Conservation (phyloP, 1,140 invertebrate genomes). For the Steinernema feltiae region DNA sequence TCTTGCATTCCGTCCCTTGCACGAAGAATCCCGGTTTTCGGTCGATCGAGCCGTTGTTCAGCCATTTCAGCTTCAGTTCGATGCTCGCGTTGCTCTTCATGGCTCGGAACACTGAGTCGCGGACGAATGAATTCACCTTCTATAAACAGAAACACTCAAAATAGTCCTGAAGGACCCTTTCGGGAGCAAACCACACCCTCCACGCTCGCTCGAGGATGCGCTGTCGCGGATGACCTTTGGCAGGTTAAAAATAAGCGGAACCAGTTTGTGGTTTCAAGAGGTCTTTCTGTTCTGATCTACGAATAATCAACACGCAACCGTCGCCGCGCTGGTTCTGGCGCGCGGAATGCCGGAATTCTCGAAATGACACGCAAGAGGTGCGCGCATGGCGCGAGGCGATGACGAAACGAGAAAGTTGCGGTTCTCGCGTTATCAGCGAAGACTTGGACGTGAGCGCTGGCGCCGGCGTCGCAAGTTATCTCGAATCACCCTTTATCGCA, state of each 20-base stretch:
- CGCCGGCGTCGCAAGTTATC: no score
- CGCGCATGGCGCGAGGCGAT: no score
- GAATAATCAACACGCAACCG: neutral
- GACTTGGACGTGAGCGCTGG: no score
- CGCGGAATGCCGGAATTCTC: no score
- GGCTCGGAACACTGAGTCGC: neutral
- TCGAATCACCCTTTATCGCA: no score
- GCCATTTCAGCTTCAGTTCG: neutral
- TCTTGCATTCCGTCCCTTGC: neutral
- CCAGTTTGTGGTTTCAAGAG: neutral
- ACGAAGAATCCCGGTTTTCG: neutral
- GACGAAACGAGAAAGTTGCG: no score
- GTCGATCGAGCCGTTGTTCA: conserved; percentile 4
- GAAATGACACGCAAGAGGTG: no score
- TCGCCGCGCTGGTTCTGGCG: no score
- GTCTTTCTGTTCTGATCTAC: neutral
- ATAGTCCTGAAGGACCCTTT: neutral
- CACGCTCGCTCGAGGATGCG: no score
- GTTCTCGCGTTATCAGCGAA: no score
- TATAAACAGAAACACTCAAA: neutral
- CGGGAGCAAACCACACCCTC: no score
- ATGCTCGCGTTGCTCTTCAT: conserved; percentile 2
- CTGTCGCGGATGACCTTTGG: neutral
- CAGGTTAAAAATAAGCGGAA: neutral
- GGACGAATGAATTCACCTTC: neutral